phyloP scores from a whole-genome alignment of 2,797 vertebrate genomes.

The Allobates femoralis region DNA sequence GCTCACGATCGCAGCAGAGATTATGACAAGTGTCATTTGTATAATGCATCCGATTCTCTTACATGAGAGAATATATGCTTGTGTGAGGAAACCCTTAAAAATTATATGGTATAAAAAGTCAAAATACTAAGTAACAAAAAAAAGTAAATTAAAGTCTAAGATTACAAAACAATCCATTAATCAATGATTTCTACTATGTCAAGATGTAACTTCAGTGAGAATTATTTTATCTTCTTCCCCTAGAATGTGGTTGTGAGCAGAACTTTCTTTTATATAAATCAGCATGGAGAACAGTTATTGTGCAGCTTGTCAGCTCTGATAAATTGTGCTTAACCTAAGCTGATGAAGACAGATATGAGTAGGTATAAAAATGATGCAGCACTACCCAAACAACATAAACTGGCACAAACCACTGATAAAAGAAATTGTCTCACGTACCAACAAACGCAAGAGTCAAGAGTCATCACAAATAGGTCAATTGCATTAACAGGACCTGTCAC shows the following conservation, averaged over 20 bases:
- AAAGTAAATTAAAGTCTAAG: not conserved
- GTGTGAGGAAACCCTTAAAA: too few species aligned
- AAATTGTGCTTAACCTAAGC: constrained; percentile 11
- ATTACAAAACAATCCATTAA: not conserved
- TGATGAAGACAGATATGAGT: constrained; percentile 7
- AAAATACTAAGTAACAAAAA: not conserved
- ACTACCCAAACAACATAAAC: not conserved
- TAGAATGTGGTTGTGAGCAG: not conserved
- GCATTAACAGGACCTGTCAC: not conserved
- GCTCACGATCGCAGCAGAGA: too few species aligned
- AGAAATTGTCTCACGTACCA: constrained; percentile 10
- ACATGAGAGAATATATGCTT: too few species aligned
- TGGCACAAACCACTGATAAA: constrained; percentile 4
- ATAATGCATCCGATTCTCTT: too few species aligned
- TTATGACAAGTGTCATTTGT: too few species aligned
- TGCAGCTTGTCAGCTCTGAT: not conserved
- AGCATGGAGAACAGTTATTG: not conserved
- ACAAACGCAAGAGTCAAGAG: not conserved
- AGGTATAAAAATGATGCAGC: not conserved
- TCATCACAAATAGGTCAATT: not conserved
- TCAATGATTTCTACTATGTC: not conserved
- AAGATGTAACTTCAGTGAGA: not conserved
- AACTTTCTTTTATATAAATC: not conserved
- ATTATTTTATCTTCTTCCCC: not conserved
- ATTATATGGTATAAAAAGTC: too few species aligned